Base-by-base conservation (phyloP, 2,888 invertebrate genomes). In the Troides oblongomaculatus region DNA sequence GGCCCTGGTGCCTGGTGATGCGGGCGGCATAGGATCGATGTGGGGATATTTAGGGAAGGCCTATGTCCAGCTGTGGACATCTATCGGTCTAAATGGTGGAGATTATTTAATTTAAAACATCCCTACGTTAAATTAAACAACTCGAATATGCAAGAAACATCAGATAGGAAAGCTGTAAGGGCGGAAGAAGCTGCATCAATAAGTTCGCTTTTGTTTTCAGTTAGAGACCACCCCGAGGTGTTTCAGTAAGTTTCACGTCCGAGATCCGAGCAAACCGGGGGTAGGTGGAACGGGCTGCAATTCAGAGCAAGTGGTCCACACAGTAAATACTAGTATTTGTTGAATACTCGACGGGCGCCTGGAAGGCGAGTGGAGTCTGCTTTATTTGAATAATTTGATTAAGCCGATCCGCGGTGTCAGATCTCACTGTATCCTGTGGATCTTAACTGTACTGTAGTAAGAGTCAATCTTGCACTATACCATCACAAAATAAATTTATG, bases 311-410 rank as follows among this genome's bases (percentile, higher is more conserved):
- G 78, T 79, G 75, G 73, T 78, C 75, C 74, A 74, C 76, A 73
- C 66, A 66, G 77, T 79, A 79, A 80, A 80, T 77, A 80, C 76
- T 77, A 73, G 78, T 78, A 78, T 81, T 79, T 78, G 87, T 81
- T 79, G 84, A 84, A 83, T 82, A 82, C 84, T 84, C 78, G 74
- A 74, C 79, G 80, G 87, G 86, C 87, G 88, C 86, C 85, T 79
- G 74, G 68, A 74, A 79, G 84, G 79, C 87, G 85, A 83, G 80
- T 75, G 76, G 81, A 81, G 83, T 84, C 84, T 81, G 79, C 82
- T 88, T 82, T 85, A 88, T 88, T 89, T 88, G 87, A 88, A 90
- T 90, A 89, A 90, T 89, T 88, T 88, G 84, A 90, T 89, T 88
- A 87, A 86, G 83, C 82, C 81, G 72, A 66, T 73, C 78, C 79